Evolutionary conservation across 2,797 vertebrate species (phyloP), one percentile per base, ranked within the genome.

Genomic region (Parambassis ranga): DNA sequence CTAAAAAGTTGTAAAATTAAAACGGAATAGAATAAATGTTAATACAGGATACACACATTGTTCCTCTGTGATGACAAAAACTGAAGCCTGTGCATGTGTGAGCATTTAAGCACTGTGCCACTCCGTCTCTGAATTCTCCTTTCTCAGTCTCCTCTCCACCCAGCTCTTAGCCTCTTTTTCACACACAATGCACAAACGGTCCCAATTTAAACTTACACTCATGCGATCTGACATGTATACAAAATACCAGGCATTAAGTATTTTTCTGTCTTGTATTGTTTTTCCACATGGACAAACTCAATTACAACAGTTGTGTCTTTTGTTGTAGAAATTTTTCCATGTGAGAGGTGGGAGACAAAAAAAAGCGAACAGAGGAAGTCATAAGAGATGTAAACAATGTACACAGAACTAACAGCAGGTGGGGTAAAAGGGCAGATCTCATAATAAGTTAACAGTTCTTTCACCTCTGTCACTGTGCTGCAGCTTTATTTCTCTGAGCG

Each of bases 181-280:
- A 71, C 82, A 79, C 83, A 84, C 81, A 71, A 66, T 49, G 66
- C 81, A 75, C 82, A 85, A 89, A 88, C 68, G 71, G 53, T 65
- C 83, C 87, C 86, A 88, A 89, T 89, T 90, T 87, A 88, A 82
- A 78, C 71, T 82, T 84, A 90, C 84, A 84, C 71, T 89, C 79
- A 91, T 90, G 65, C 64, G 79, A 90, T 83, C 77, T 91, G 91
- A 91, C 88, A 88, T 92, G 85, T 91, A 87, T 89, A 92, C 88
- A 91, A 91, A 91, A 91, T 85, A 90, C 70, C 82, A 75, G 79
- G 71, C 89, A 87, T 85, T 84, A 84, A 73, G 71, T 79, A 77
- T 88, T 88, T 89, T 85, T 83, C 76, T 74, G 79, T 65, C 89
- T 85, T 83, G 85, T 86, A 78, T 89, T 89, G 86, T 84, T 90